Conservation (phyloP, 2,797 vertebrate species). For the Cercopithecus hamlyni region DNA sequence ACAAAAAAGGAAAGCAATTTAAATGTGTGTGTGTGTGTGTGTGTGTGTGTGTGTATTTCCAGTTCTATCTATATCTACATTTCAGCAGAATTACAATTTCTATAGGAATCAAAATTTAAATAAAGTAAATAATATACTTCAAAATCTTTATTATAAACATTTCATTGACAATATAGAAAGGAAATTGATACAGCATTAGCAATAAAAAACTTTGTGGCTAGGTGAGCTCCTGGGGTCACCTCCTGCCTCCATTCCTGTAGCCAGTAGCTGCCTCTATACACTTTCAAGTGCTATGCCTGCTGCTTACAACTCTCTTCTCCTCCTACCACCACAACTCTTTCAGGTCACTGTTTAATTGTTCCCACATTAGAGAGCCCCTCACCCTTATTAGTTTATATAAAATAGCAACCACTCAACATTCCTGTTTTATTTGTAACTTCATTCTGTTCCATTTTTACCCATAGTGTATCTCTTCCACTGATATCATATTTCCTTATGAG, state of each 20-base stretch:
- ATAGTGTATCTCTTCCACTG: neutral
- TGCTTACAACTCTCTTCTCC: neutral
- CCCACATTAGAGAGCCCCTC: neutral
- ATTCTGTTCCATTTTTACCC: neutral
- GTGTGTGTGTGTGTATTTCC: neutral
- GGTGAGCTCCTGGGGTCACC: neutral
- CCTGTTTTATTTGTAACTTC: neutral
- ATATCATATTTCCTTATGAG: neutral
- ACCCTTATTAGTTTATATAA: neutral
- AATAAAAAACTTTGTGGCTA: neutral
- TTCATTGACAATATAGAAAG: neutral
- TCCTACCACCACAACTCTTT: neutral
- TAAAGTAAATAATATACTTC: neutral
- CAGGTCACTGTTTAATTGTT: neutral
- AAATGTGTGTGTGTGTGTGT: neutral
- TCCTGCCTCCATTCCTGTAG: neutral
- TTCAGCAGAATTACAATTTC: slow-evolving; percentile 16
- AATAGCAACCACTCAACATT: neutral
- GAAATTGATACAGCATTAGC: neutral
- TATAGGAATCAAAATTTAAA: neutral
- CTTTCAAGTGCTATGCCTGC: neutral
- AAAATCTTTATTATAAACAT: neutral
- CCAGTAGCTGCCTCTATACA: neutral
- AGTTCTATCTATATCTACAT: neutral
- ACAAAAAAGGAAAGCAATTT: neutral